Conservation (phyloP, 2,888 invertebrate species). For the Odontocolon sp. region DNA sequence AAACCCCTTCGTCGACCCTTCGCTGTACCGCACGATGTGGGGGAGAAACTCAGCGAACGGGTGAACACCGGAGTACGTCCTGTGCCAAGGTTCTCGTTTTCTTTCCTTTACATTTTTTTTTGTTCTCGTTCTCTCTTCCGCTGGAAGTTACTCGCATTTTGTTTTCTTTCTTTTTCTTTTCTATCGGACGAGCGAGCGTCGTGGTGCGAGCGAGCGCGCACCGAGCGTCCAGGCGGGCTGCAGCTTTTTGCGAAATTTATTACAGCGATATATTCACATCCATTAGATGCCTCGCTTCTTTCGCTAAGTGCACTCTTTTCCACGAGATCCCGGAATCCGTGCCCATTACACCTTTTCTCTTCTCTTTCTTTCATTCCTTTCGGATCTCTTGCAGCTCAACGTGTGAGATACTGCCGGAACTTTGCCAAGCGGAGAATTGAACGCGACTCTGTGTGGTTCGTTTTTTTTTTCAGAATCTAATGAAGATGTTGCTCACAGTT, state of each 20-base stretch:
- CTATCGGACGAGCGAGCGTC: conserved; percentile 24
- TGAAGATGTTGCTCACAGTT: not conserved
- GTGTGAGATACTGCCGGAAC: not conserved
- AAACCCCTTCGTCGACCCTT: conserved; percentile 48
- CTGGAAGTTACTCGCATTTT: conserved; percentile 48
- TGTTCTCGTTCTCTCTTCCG: conserved; percentile 32
- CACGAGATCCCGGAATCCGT: conserved; percentile 63
- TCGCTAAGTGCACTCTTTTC: conserved; percentile 69
- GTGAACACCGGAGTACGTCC: conserved; percentile 44
- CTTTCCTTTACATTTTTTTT: conserved; percentile 52
- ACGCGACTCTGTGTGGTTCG: not conserved
- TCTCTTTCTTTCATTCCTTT: conserved; percentile 8
- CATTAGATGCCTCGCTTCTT: conserved; percentile 79
- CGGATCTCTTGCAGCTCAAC: not conserved
- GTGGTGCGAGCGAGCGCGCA: conserved; percentile 39
- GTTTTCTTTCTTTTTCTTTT: conserved; percentile 23
- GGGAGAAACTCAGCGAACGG: conserved; percentile 34
- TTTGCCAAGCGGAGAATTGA: not conserved
- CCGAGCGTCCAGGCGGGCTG: conserved; percentile 40
- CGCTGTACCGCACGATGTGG: conserved; percentile 20
- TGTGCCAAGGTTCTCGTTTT: conserved; percentile 42
- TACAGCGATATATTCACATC: conserved; percentile 81
- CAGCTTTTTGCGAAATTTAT: conserved; percentile 80
- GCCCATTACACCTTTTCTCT: conserved; percentile 37
- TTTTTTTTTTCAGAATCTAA: not conserved